A percentile compares a stretch with the other conserved stretches of the same genome.
Conservation (phyloP, 2,888 invertebrate genomes). For the Leucophenga montana region DNA sequence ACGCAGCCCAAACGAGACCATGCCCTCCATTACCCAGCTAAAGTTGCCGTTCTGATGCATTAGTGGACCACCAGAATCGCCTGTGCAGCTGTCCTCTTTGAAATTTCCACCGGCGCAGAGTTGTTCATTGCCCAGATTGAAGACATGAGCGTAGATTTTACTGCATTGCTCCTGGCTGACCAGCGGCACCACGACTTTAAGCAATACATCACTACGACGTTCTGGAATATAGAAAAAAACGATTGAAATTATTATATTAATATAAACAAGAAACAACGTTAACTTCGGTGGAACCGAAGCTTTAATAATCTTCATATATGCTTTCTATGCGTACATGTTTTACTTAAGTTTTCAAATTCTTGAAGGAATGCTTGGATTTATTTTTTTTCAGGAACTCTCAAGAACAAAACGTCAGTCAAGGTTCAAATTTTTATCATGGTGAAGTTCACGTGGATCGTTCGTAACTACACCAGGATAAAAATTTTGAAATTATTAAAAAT, state of each 20-base stretch:
- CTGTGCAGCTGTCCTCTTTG: conserved; percentile 80
- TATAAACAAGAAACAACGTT: too few relatives aligned
- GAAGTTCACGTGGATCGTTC: too few relatives aligned
- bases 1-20: conserved; percentile 74
- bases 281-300: too few relatives aligned
- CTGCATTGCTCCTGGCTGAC: conserved; percentile 40
- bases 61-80: conserved; percentile 84
- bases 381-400: too few relatives aligned
- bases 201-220: conserved; percentile 33
- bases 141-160: not conserved
- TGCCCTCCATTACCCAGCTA: conserved; percentile 51
- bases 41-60: conserved; percentile 74
- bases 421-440: too few relatives aligned
- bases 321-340: too few relatives aligned
- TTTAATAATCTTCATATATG: too few relatives aligned
- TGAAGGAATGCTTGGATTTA: too few relatives aligned
- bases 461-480: too few relatives aligned
- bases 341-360: too few relatives aligned
- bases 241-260: not conserved
- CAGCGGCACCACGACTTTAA: conserved; percentile 43
- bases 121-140: conserved; percentile 65
- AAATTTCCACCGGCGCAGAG: conserved; percentile 80
- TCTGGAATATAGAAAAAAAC: conserved; percentile 26
- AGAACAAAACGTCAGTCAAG: too few relatives aligned
- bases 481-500: too few relatives aligned